These are phyloP conservation scores for Chrysodeixis includens DNA, from an alignment of 2,888 invertebrate genomes.

Conservation along the genomic window DNA sequence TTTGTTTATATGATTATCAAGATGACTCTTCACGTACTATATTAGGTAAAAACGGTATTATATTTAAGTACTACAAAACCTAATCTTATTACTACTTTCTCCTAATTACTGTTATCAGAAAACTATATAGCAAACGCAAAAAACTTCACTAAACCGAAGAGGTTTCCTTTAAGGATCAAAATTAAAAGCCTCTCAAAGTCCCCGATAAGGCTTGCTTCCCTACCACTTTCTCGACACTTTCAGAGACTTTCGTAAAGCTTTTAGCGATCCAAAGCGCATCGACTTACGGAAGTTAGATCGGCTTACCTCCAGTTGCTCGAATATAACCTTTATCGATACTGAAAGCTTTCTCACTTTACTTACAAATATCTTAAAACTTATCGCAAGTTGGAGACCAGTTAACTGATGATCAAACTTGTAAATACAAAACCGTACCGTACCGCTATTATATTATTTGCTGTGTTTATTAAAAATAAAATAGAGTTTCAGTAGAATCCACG, in stretches of 20 bases:
- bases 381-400: not conserved
- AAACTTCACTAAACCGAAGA: not conserved
- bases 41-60: no score
- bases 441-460: no score
- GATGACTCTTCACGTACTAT: not conserved
- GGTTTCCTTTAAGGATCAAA: not conserved
- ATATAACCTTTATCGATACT: conserved; percentile 1
- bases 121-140: not conserved
- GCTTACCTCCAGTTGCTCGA: not conserved
- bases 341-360: not conserved
- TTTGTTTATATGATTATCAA: not conserved
- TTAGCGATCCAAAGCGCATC: conserved; percentile 5
- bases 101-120: not conserved
- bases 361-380: not conserved
- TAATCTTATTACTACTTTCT: not conserved
- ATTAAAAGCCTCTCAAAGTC: not conserved
- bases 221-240: not conserved
- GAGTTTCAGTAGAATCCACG: no score
- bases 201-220: not conserved
- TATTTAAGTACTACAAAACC: no score
- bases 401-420: no score
- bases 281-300: conserved; percentile 6
- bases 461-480: no score
- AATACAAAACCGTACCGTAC: no score
- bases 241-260: conserved; percentile 3